phyloP scores from a whole-genome alignment of 2,113 vertebrate species.

The Eurystomus gularis region DNA sequence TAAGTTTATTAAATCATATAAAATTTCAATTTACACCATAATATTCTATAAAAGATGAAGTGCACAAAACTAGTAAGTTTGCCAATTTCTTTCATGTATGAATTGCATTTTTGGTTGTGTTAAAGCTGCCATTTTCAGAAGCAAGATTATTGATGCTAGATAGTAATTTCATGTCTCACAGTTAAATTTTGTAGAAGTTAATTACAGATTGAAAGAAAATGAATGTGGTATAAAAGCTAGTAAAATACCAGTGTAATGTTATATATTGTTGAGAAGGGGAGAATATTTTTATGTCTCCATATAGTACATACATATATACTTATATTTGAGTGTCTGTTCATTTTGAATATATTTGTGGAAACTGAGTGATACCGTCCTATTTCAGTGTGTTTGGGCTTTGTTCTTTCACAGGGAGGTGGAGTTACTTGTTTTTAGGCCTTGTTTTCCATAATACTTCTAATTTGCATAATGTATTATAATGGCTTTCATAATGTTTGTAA shows the following conservation, averaged over 20 bases:
- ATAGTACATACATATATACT: neutral
- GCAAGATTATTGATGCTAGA: conserved; percentile 71
- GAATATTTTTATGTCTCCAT: neutral
- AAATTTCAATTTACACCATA: conserved; percentile 78
- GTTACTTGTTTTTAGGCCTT: neutral
- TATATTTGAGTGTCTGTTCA: neutral
- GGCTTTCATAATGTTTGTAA: neutral
- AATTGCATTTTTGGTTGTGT: conserved; percentile 69
- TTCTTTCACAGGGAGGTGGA: neutral
- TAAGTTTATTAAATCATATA: conserved; percentile 81
- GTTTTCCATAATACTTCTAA: neutral
- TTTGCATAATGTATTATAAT: neutral
- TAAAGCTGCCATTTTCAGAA: conserved; percentile 68
- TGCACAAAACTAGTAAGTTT: conserved; percentile 71
- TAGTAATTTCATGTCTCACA: conserved; percentile 71
- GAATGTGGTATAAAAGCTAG: conserved; percentile 56
- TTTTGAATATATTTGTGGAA: neutral
- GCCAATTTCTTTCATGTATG: conserved; percentile 71
- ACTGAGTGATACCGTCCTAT: neutral
- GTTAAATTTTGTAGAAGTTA: conserved; percentile 78
- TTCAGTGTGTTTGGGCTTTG: neutral
- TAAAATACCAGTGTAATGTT: conserved; percentile 42
- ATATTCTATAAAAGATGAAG: conserved; percentile 74
- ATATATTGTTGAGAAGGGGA: neutral
- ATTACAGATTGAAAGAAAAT: conserved; percentile 77